Evolutionary conservation across 1,140 invertebrate genomes (phyloP), one percentile per base, ranked within the genome.

Genomic region (Hycleus cichorii): DNA sequence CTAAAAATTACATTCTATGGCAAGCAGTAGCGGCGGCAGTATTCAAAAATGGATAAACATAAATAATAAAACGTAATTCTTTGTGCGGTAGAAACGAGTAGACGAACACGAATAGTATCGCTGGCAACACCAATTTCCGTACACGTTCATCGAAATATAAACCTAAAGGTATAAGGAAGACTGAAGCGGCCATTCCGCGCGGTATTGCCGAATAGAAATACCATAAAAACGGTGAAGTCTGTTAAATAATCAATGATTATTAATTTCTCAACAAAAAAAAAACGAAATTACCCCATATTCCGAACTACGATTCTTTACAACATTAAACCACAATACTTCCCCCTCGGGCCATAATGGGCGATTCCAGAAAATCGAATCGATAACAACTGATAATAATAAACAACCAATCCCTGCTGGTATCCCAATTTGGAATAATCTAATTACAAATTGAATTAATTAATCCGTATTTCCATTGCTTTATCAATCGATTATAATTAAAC

Each of bases 181-280:
- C 70, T 44, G 93, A 93, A 3, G 86, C 77, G 2, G 85, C 88
- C 66, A 99, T 77, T 3, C 91, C 90, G 58, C 95, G 78, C 1
- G 97, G 97, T 25, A 99, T 74, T 1, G 94, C 97, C 38, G 95
- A 98, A 75, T 95, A 97, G 73, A 98, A 97, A 75, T 99, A 99
- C 97, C 97, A 99, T 7, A 93, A 73, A 74, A 97, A 97, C 57
- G 96, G 97, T 42, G 86, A 90, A 45, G 91, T 96, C 91, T 95
- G 74, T 60, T 78, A 72, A n/a, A 11, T 42, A 7, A 42, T 42
- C 40, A 42, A 42, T 11, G 11, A 42, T 43, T 42, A 43, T 25
- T 25, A 38, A 45, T 11, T 39, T 46, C 18, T 44, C 40, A 46
- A 47, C 18, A 4, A 1, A 69, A 1, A 69, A 18, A 18, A 1